phyloP scores from a whole-genome alignment of 1,140 invertebrate genomes.

The Brachionus rotundiformis region DNA sequence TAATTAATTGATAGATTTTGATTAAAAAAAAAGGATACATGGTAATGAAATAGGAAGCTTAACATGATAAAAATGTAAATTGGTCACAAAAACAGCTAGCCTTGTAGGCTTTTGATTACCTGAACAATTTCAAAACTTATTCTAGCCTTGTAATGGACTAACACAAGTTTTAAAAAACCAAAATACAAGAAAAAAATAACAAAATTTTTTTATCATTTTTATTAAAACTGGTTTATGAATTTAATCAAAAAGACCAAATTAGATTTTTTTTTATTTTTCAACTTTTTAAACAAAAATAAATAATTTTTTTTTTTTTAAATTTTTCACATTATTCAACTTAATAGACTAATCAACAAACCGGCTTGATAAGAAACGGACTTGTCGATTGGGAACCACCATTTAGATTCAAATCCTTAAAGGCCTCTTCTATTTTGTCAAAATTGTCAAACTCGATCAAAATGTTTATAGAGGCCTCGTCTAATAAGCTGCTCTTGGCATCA shows the following conservation, averaged over 20 bases:
- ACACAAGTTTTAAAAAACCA: no score
- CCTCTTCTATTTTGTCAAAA: slow-evolving; percentile 45
- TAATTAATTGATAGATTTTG: no score
- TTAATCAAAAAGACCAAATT: slow-evolving; percentile 17
- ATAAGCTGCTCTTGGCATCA: background rate
- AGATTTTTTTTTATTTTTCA: slow-evolving; percentile 12
- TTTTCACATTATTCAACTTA: slow-evolving; percentile 5
- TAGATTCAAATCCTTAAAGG: slow-evolving; percentile 37
- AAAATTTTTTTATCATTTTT: slow-evolving; percentile 2
- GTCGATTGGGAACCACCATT: background rate
- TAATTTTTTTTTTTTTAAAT: slow-evolving; percentile 18
- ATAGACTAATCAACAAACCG: slow-evolving; percentile 28
- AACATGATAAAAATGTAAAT: no score
- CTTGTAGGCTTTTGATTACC: no score
- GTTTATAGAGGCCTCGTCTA: slow-evolving; percentile 21
- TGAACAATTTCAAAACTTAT: no score
- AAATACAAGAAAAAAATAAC: no score
- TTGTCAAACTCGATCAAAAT: slow-evolving; percentile 45
- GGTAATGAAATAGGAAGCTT: no score
- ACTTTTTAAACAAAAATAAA: slow-evolving; percentile 40
- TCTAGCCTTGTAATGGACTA: slow-evolving; percentile 38
- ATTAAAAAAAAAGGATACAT: no score
- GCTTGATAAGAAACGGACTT: slow-evolving; percentile 29
- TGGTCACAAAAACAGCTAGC: no score
- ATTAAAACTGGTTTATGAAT: slow-evolving; percentile 20